Evolutionary conservation across 2,113 vertebrate genomes (phyloP).

Genomic region (Mesoclemmys tuberculata): DNA sequence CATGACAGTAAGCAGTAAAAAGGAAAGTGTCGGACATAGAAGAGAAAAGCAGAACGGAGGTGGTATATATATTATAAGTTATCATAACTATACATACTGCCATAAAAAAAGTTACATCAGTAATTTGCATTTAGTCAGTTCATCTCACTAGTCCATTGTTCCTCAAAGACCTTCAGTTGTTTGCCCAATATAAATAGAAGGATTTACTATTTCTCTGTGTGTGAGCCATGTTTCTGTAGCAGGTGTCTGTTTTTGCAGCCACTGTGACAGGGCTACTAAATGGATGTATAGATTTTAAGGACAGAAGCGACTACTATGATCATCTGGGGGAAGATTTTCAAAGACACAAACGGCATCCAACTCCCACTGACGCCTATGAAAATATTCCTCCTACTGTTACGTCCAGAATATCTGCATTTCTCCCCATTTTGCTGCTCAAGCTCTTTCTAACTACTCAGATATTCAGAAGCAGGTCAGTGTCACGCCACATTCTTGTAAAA

Average conservation of each 20-base stretch:
- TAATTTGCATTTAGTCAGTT: slow-evolving; percentile 43
- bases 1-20: slow-evolving; percentile 30
- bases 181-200: slow-evolving; percentile 3
- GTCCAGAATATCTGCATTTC: not conserved
- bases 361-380: not conserved
- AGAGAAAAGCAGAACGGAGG: slow-evolving; percentile 2
- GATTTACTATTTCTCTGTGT: not conserved
- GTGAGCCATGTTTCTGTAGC: not conserved
- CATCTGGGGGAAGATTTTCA: not conserved
- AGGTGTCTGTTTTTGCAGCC: not conserved
- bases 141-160: not conserved
- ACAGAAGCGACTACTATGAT: not conserved
- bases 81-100: not conserved
- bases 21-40: slow-evolving; percentile 8
- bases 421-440: not conserved
- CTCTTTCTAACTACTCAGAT: not conserved
- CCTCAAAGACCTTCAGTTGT: not conserved
- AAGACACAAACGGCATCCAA: not conserved
- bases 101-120: not conserved
- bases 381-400: not conserved
- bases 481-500: not conserved
- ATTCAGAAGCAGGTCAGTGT: not conserved
- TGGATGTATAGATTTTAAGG: not conserved
- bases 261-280: not conserved
- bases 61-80: not conserved